Base-by-base conservation (phyloP, 2,113 vertebrate species). In the Meleagris gallopavo region DNA sequence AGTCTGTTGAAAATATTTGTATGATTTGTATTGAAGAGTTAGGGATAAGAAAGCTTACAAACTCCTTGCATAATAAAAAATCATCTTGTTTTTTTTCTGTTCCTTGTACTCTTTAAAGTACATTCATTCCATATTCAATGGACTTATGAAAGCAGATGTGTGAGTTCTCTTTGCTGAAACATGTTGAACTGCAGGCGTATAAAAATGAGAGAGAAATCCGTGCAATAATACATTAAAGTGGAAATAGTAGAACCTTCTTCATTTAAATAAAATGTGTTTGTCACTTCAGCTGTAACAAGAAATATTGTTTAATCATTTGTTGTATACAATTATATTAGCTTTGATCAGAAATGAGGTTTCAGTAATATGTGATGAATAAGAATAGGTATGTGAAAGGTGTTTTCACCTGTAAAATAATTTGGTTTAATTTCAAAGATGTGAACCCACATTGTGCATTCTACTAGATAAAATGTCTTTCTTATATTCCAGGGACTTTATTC, bases 1-100 rank as follows among this genome's bases (percentile, higher is more conserved):
- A 69, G 4, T 27, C 27, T 73, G 9, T 40, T 85, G n/a, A 45
- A 22, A 76, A 1, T 36, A n/a, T 41, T 38, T 3, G 32, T 43
- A 22, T 2, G 4, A 0, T 29, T 48, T 78, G 69, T 32, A 1
- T 57, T 46, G 4, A n/a, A 9, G 11, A 22, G 3, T 2, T 9
- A 52, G 16, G 4, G 2, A 11, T 36, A 13, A 70, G 58, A 86
- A 55, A 62, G 3, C 12, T 88, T 67, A 32, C 20, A 70, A 62
- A 4, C 6, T 3, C 24, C 79, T 61, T 82, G 61, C 5, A 5
- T 11, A 19, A 32, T 61, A 45, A 69, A 70, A 66, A 5, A 8
- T 19, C 32, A 17, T 88, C 83, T 80, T 5, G 40, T 75, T 74
- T 88, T 45, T 79, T 74, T 88, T 20, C 15, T 61, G 52, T 20